Base-by-base conservation (phyloP, 2,797 vertebrate genomes). In the Oceanodroma leucorhoa region DNA sequence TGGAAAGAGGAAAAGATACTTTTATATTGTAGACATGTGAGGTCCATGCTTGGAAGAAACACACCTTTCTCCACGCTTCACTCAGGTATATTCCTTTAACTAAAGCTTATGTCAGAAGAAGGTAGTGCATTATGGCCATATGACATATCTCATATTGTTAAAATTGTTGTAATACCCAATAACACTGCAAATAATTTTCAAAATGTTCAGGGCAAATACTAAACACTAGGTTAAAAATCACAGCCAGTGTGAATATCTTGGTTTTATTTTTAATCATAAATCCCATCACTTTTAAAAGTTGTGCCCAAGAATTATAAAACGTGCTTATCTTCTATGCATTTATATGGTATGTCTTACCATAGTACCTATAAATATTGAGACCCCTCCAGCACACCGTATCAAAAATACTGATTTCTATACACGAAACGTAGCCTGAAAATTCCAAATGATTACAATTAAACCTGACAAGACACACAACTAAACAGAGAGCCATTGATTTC, bases 1-100 rank as follows among this genome's bases (percentile, higher is more conserved):
- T 93, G 64, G 80, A 86, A 87, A 94, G 10, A 87, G 38, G 45
- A 87, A 96, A 93, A 94, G 36, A 78, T 82, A 69, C 62, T 79
- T 36, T 77, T 87, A 76, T 71, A 83, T 38, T 75, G 69, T 41
- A 61, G 4, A 26, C 41, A 45, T 41, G 26, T 58, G 48, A 95
- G 30, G 34, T 69, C 50, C 48, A 24, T 38, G 48, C 48, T 87
- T 70, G 11, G 12, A 76, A 83, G 48, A 79, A 89, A 79, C 17
- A 84, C 51, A 75, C 32, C 61, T 73, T 69, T 70, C 45, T 53
- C 13, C 32, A 84, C 1, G 2, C 15, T 53, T 87, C n/a, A 61
- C 15, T 36, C 36, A 60, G 38, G 20, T 75, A 43, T 15, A 70
- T 16, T 41, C 20, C 57, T 48, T 83, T 69, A 92, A 34, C 14